phyloP scores from a whole-genome alignment of 2,797 vertebrate genomes.

The Coregonus sp. region DNA sequence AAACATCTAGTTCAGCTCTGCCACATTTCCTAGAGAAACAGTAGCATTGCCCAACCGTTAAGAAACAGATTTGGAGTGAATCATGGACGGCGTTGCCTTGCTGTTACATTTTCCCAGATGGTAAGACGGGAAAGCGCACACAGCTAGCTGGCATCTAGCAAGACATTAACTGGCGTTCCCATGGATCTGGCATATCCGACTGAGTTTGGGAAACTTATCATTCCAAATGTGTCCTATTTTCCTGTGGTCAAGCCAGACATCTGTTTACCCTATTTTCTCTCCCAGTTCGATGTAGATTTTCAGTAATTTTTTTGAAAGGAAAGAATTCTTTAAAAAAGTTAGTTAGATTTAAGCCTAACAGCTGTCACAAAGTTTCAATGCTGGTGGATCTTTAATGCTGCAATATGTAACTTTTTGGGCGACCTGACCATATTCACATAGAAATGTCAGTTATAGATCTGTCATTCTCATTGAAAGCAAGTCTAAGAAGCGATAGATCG shows the following conservation, averaged over 20 bases:
- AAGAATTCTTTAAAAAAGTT: conserved; percentile 80
- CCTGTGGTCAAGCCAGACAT: conserved; percentile 99
- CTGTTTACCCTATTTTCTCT: conserved; percentile 99
- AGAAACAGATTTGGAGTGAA: conserved; percentile 78
- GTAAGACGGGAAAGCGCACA: conserved; percentile 81
- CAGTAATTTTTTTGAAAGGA: conserved; percentile 59
- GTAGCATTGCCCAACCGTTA: conserved; percentile 63
- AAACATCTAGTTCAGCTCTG: conserved; percentile 61
- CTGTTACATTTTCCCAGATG: conserved; percentile 90
- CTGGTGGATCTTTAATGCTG: conserved; percentile 76
- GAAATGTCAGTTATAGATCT: too few species aligned
- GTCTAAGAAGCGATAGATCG: too few species aligned
- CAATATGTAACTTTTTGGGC: too few species aligned
- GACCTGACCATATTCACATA: too few species aligned
- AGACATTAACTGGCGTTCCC: conserved; percentile 87
- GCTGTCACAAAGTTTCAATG: conserved; percentile 82
- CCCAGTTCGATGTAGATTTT: conserved; percentile 64
- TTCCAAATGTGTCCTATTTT: conserved; percentile 99
- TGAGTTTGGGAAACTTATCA: conserved; percentile 99
- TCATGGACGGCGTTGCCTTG: conserved; percentile 77
- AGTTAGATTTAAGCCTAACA: too few species aligned
- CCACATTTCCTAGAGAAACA: conserved; percentile 76
- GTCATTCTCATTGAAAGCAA: too few species aligned
- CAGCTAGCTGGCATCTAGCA: conserved; percentile 88
- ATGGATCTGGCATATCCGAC: conserved; percentile 93